A percentile compares a stretch with the other conserved stretches of the same genome.
Conservation (phyloP, 2,113 vertebrate species). For the Trichomycterus rosablanca region DNA sequence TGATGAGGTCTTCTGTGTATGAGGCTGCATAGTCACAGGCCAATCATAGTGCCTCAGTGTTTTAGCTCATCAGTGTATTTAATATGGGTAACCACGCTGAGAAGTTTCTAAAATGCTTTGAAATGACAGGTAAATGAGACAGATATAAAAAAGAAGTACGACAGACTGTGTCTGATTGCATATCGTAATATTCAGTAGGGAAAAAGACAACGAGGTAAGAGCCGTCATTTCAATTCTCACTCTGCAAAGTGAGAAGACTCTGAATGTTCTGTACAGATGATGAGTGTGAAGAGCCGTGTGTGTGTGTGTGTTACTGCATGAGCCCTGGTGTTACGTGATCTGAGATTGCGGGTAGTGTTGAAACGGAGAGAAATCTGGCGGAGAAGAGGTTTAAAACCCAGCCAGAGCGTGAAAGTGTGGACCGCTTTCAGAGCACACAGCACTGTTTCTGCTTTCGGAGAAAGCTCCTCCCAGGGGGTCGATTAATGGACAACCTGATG, state of each 20-base stretch:
- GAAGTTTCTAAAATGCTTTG: slow-evolving; percentile 6
- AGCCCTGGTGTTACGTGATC: background rate
- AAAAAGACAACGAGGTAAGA: background rate
- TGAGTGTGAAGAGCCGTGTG: no score
- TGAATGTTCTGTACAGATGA: background rate
- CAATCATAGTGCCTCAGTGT: no score
- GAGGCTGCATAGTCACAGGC: no score
- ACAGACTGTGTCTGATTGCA: background rate
- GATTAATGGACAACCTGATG: slow-evolving; percentile 17
- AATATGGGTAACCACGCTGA: no score
- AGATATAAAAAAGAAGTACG: no score
- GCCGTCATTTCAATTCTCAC: background rate
- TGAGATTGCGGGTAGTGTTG: background rate
- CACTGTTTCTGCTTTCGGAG: background rate
- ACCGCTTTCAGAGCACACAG: background rate
- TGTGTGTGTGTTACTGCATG: background rate
- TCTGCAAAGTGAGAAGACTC: background rate
- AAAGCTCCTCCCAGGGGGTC: background rate
- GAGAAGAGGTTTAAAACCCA: background rate
- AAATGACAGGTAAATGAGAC: background rate
- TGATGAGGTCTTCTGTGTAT: no score
- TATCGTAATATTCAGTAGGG: background rate
- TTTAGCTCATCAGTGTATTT: no score
- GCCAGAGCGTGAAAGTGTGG: background rate
- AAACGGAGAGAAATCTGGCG: background rate